Conservation (phyloP, 2,113 vertebrate species). For the Syngnathoides biaculeatus region DNA sequence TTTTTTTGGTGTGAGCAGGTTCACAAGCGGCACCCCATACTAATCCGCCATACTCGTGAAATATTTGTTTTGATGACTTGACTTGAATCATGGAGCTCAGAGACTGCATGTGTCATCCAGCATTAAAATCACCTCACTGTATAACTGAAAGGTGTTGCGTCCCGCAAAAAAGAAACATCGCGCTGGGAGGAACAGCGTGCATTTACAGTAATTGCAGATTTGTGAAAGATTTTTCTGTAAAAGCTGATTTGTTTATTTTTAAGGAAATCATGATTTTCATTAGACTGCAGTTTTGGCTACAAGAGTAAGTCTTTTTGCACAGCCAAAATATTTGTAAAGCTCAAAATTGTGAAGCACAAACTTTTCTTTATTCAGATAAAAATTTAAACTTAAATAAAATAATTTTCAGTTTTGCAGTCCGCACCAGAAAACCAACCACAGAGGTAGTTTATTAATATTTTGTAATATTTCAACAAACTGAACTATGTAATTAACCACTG, state of each 20-base stretch:
- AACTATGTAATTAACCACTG: too few species aligned
- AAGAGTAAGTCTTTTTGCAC: not conserved
- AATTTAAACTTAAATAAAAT: not conserved
- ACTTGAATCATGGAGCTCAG: slow-evolving; percentile 2
- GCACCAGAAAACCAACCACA: not conserved
- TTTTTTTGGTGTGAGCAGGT: too few species aligned
- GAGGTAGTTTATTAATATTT: too few species aligned
- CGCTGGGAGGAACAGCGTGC: not conserved
- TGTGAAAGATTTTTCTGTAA: not conserved
- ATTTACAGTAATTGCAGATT: not conserved
- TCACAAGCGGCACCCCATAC: not conserved
- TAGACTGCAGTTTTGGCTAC: not conserved
- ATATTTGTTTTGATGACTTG: slow-evolving; percentile 1
- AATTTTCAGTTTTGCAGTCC: not conserved
- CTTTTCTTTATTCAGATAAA: too few species aligned
- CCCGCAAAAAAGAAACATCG: slow-evolving; percentile 3
- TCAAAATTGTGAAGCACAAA: not conserved
- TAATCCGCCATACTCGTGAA: not conserved
- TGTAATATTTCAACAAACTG: too few species aligned
- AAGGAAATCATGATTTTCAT: slow-evolving; percentile 16
- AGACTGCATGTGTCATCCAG: not conserved
- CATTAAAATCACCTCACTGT: slow-evolving; percentile 3
- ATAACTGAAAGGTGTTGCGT: slow-evolving; percentile 23
- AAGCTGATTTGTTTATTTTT: not conserved
- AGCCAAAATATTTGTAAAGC: not conserved